Base-by-base conservation (phyloP, 2,888 invertebrate genomes). In the Cataglyphis cursor region DNA sequence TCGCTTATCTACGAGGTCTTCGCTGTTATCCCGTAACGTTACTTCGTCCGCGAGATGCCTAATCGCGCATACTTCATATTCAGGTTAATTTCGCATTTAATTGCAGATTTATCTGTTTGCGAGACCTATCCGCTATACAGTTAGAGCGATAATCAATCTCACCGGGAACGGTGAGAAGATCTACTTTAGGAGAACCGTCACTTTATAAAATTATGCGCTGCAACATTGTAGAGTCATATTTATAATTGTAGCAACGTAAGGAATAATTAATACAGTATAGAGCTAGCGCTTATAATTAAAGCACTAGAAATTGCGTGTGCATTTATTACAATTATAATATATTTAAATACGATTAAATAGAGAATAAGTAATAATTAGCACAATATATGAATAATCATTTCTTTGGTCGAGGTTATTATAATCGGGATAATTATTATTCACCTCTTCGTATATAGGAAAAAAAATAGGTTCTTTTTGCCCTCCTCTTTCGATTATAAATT, bases 11-110 rank as follows among this genome's bases (percentile, higher is more conserved):
- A 5, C 41, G 41, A 51, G 41, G 57, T 59, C 24, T 59, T 31
- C 24, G 70, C 76, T 57, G 28, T 76, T 76, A 54, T 78, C 76
- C 31, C 5, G 78, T 78, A 80, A 80, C 78, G 78, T 80, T 80
- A 80, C 59, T 72, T 80, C 44, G 78, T 72, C 78, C 59, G 41
- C 78, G 73, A 80, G 78, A 80, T 44, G 44, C 59, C 78, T 73
- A 59, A 80, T 80, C 78, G 78, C 59, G 78, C 68, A 44, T 76
- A 70, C 80, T 54, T 81, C 75, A 75, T 85, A 88, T 87, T 88
- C 83, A 89, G 85, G 88, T 87, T 89, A 88, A 89, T 84, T 89
- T 84, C 74, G 88, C 73, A 88, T 88, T 89, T 88, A 89, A 88
- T 88, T 88, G 85, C 62, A 65, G 83, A 82, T 80, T 88, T 89